Percentiles rank a stretch among this genome's conserved stretches.
Evolutionary conservation across 2,797 vertebrate genomes (phyloP).

Genomic region (Aeoliscus strigatus): DNA sequence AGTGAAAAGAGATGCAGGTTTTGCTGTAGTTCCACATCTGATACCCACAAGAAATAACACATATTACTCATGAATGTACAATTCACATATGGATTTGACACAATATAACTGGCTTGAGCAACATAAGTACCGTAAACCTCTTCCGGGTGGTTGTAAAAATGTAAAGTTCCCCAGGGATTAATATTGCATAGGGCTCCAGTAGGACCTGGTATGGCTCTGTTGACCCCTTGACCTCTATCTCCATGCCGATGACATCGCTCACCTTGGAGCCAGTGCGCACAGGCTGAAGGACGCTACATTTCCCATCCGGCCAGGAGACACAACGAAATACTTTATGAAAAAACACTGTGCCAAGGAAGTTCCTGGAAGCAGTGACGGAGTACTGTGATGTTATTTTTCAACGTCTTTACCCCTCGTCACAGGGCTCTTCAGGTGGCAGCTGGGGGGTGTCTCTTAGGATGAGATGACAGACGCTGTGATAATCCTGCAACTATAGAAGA

Average conservation of each 20-base stretch:
- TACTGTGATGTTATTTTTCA: too few relatives aligned
- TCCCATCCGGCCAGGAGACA: slow-evolving; percentile 5
- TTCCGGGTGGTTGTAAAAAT: slow-evolving; percentile 74
- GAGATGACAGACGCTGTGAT: slow-evolving; percentile 87
- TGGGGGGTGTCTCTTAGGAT: slow-evolving; percentile 80
- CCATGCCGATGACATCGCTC: slow-evolving; percentile 77
- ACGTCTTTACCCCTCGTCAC: slow-evolving; percentile 50
- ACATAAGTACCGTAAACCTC: slow-evolving; percentile 76
- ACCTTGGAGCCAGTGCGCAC: slow-evolving; percentile 36
- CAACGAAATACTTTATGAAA: background rate
- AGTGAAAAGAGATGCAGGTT: slow-evolving; percentile 79
- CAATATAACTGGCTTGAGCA: background rate
- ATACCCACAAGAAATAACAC: slow-evolving; percentile 8
- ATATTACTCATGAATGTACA: background rate
- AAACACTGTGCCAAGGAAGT: background rate
- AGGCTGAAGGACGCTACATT: slow-evolving; percentile 46
- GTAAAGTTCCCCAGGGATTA: slow-evolving; percentile 83
- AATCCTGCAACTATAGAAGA: slow-evolving; percentile 75
- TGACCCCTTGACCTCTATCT: slow-evolving; percentile 87
- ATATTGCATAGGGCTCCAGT: slow-evolving; percentile 84
- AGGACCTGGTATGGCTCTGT: slow-evolving; percentile 80
- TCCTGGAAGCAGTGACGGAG: background rate
- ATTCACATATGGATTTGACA: background rate
- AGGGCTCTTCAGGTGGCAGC: slow-evolving; percentile 31
- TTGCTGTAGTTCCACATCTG: slow-evolving; percentile 97